phyloP scores from a whole-genome alignment of 1,140 invertebrate genomes.

The Epicauta chinensis region DNA sequence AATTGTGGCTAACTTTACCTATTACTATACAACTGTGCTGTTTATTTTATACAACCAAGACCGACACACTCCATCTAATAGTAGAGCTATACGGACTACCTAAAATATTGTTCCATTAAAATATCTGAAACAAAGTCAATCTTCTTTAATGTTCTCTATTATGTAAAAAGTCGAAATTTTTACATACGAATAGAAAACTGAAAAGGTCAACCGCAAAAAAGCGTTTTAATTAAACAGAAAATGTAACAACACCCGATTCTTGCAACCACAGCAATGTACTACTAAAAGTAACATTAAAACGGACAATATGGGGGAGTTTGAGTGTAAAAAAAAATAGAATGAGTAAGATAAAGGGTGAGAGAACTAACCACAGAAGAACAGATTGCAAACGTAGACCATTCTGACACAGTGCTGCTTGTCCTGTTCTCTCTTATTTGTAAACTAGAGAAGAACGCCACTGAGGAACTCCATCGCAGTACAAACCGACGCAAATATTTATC shows the following conservation, averaged over 20 bases:
- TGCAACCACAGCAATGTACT: too few relatives aligned
- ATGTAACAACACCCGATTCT: neutral
- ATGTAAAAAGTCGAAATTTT: neutral
- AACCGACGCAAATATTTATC: conserved; percentile 43
- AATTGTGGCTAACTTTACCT: conserved; percentile 28
- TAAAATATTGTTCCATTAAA: conserved; percentile 12
- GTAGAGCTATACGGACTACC: neutral
- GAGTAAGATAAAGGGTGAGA: too few relatives aligned
- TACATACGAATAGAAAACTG: neutral
- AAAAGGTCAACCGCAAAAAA: neutral
- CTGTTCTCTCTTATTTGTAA: neutral
- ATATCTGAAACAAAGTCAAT: neutral
- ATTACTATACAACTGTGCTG: conserved; percentile 28
- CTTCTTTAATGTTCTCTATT: neutral
- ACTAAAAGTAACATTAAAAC: too few relatives aligned
- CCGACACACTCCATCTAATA: neutral
- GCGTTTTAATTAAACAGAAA: neutral
- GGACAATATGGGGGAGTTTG: too few relatives aligned
- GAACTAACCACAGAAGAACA: conserved; percentile 12
- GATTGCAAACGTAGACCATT: conserved; percentile 10
- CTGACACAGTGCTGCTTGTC: too few relatives aligned
- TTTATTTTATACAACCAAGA: conserved; percentile 20
- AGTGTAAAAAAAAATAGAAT: too few relatives aligned
- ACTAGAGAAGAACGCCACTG: conserved; percentile 13
- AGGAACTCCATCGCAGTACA: conserved; percentile 36